These are phyloP conservation scores for Iguana delicatissima DNA, from an alignment of 2,797 vertebrate genomes.

Conservation along the genomic window DNA sequence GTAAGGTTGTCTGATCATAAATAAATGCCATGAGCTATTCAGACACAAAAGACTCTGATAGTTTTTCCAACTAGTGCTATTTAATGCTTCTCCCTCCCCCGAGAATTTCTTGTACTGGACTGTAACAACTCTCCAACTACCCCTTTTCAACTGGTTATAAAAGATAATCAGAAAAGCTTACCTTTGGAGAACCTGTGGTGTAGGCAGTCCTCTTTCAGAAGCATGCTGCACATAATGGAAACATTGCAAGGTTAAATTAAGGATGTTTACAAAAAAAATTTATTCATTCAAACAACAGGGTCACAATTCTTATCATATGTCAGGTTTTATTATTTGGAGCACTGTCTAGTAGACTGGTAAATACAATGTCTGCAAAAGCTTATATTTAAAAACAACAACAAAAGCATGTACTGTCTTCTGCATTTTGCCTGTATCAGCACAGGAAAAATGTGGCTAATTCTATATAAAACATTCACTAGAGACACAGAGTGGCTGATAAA, in stretches of 20 bases:
- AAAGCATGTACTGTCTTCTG: not conserved
- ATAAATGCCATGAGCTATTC: not conserved
- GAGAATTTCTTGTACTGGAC: not conserved
- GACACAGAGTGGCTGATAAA: not conserved
- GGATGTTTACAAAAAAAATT: not conserved
- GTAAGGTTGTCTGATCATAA: constrained; percentile 8
- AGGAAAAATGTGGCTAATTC: not conserved
- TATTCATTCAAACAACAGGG: not conserved
- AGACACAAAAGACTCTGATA: not conserved
- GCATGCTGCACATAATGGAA: constrained; percentile 85
- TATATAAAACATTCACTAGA: not conserved
- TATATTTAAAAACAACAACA: not conserved
- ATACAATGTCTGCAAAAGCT: not conserved
- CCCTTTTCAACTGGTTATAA: constrained; percentile 11
- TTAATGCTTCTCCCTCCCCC: not conserved
- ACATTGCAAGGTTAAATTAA: not conserved
- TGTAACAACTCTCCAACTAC: not conserved
- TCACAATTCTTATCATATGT: not conserved
- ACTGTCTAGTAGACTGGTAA: not conserved
- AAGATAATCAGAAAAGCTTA: constrained; percentile 66
- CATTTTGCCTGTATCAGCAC: not conserved
- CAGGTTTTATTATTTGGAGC: not conserved
- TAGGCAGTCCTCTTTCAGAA: constrained; percentile 94
- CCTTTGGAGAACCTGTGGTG: constrained; percentile 95
- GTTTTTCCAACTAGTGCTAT: not conserved